Evolutionary conservation across 1,140 invertebrate genomes (phyloP).

Genomic region (silkworm (Bombyx mori)): ASM3026992v2 NC_085132.1:7245501-7246000

Average conservation of each 20-base stretch:
- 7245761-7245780: constrained; percentile 63
- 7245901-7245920: constrained; percentile 25
- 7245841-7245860: background rate
- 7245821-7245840: background rate
- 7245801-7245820: constrained; percentile 13
- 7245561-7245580: too few relatives aligned
- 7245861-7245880: background rate
- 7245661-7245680: too few relatives aligned
- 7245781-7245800: constrained; percentile 31
- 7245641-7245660: too few relatives aligned
- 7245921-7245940: constrained; percentile 59
- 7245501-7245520: too few relatives aligned
- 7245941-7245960: constrained; percentile 19
- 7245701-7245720: too few relatives aligned
- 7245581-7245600: too few relatives aligned
- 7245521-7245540: too few relatives aligned
- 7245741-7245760: constrained; percentile 21
- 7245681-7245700: too few relatives aligned
- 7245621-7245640: too few relatives aligned
- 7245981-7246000: constrained; percentile 32
- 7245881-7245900: constrained; percentile 4
- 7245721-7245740: too few relatives aligned
- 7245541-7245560: too few relatives aligned
- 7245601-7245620: too few relatives aligned
- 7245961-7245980: constrained; percentile 22